Base-by-base conservation (phyloP, 2,797 vertebrate species). In the Hoplostethus mediterraneus region DNA sequence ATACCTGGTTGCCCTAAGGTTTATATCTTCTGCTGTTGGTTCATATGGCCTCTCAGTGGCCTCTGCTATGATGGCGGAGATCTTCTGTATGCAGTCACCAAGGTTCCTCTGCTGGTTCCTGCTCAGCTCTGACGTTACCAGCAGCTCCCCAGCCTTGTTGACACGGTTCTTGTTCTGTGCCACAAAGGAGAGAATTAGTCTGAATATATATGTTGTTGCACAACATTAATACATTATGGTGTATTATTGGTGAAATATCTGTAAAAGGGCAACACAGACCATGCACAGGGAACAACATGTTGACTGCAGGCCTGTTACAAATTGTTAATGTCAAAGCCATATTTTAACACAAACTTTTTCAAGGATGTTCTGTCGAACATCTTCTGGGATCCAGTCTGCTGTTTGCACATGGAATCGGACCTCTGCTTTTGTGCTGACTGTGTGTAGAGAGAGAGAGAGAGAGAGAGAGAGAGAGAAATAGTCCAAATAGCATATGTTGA, bases 401-500 rank as follows among this genome's bases (percentile, higher is more conserved):
- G 96, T 96, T 0, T 90, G 92, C 73, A 99, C 89, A 13, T 98
- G 96, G 87, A 99, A 99, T 17, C 97, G 91, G 59, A 99, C 91
- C 84, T 98, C 96, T 1, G 96, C 97, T 89, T 98, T 99, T 6
- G 95, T 96, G 81, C 92, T 99, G 58, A 97, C 98, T 97, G 80
- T 42, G 31, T 42, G 71, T 5, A 68, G 36, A n/a, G 9, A 40
- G 8, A 40, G 38, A 40, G 9, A 40, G 9, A 40, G 38, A 40
- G 38, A 40, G 8, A 40, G 45, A 72, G 64, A 3, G 5, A 69
- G 31, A n/a, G 7, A 40, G 38, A 9, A 5, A 6, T 6, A 36
- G 33, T 36, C 7, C 33, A 36, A 36, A 11, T 3, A n/a, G 10
- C 1, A 40, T 9, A 40, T 9, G 1, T 36, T 36, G 33, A 5